Evolutionary conservation across 2,888 invertebrate species (phyloP).

Genomic region (Lottia gigantea): DNA sequence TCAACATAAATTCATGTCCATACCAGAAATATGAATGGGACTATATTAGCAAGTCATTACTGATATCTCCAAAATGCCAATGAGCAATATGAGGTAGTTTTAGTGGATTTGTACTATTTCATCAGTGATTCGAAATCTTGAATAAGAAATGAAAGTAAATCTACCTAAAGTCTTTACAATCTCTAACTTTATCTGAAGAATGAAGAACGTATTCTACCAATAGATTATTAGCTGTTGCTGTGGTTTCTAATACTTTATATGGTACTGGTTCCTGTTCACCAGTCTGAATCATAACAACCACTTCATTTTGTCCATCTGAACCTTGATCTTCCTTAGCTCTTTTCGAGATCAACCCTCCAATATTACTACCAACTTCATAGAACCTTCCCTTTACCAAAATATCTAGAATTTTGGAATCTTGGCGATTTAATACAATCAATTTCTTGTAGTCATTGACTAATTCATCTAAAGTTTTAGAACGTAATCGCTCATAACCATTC

Average conservation of each 20-base stretch:
- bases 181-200: background rate
- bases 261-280: background rate
- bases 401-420: background rate
- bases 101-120: too few relatives aligned
- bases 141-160: too few relatives aligned
- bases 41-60: too few relatives aligned
- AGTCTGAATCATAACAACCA: background rate
- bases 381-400: background rate
- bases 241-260: background rate
- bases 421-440: background rate
- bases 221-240: background rate
- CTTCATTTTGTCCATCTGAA: background rate
- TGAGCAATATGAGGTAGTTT: too few relatives aligned
- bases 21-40: too few relatives aligned
- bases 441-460: background rate
- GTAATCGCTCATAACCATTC: background rate
- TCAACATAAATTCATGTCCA: too few relatives aligned
- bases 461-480: background rate
- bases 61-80: too few relatives aligned
- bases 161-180: constrained; percentile 3
- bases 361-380: constrained; percentile 3
- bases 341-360: background rate
- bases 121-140: too few relatives aligned
- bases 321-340: background rate
- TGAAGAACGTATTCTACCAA: constrained; percentile 1